Evolutionary conservation across 2,888 invertebrate species (phyloP), one percentile per base, ranked within the genome.

Genomic region (Chorisops tibialis): DNA sequence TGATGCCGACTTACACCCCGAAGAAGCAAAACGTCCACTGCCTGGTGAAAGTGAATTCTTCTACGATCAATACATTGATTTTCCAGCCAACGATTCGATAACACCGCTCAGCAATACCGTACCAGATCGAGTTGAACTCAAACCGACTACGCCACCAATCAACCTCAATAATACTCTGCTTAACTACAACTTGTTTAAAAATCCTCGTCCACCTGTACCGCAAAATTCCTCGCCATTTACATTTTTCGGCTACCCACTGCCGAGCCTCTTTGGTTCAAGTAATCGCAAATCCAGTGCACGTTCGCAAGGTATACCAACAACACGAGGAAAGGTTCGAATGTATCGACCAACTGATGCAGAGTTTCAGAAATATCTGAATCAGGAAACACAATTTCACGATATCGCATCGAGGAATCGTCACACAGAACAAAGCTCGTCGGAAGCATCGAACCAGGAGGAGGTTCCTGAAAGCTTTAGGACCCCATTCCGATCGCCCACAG

Each of bases 161-260:
- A 87, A 84, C 19, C 67, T 76, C 6, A 76, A 77, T 48, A 79
- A 79, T 45, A 74, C 75, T 0, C 54, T 78, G 16, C 76, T 79
- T 54, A 79, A 79, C 66, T 78, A 74, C 16, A 74, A 79, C 49
- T 71, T 74, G 65, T 72, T 75, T 11, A 76, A 79, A 65, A 71
- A 72, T 37, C 43, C 62, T 37, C 49, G 39, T 61, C 65, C 41
- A 59, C 66, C 52, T 63, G 71, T 75, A 58, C 74, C 77, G 37
- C 58, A 52, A 52, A 47, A 54, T 16, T 80, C 80, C 35, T 80
- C 83, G 0, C 83, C 86, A 0, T 91, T 91, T 68, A 91, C 92
- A 12, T 91, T 93, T 72, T 93, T 93, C 70, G 93, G 93, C 0
- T 86, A 92, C 72, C 92, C 93, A 0, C 73, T 93, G 63, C 89